Evolutionary conservation across 2,797 vertebrate genomes (phyloP).

Genomic region (Triplophysa bombifrons): DNA sequence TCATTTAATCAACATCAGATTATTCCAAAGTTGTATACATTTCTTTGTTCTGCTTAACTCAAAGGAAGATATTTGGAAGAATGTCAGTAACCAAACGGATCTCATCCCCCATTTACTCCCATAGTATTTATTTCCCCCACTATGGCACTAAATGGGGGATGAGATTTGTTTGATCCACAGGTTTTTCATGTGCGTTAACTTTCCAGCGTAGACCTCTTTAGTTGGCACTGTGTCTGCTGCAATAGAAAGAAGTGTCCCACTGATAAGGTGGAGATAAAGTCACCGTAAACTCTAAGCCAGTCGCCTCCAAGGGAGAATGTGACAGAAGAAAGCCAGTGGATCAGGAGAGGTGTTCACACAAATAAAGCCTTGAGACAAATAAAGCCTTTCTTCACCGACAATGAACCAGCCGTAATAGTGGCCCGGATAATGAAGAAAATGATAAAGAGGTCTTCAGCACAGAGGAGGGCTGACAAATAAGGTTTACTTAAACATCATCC

Average conservation of each 20-base stretch:
- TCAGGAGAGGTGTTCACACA: conserved; percentile 3
- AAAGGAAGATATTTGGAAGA: too few species aligned
- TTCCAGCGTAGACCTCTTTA: conserved; percentile 12
- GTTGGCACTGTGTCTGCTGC: neutral
- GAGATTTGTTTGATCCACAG: neutral
- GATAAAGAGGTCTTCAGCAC: neutral
- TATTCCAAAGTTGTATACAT: too few species aligned
- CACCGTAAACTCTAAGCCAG: conserved; percentile 24
- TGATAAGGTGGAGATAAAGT: conserved; percentile 28
- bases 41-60: too few species aligned
- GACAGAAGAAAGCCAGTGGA: conserved; percentile 16
- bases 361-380: conserved; percentile 3
- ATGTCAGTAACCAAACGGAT: too few species aligned
- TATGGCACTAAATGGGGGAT: too few species aligned
- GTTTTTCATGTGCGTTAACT: neutral
- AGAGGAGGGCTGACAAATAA: neutral
- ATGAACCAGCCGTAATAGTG: neutral
- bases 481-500: conserved; percentile 9
- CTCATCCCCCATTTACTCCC: too few species aligned
- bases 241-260: neutral
- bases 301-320: conserved; percentile 14
- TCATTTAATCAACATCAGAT: too few species aligned
- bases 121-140: too few species aligned
- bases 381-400: neutral
- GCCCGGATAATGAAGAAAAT: neutral